phyloP scores from a whole-genome alignment of 1,140 invertebrate genomes.

The Drosophila triauraria region DNA sequence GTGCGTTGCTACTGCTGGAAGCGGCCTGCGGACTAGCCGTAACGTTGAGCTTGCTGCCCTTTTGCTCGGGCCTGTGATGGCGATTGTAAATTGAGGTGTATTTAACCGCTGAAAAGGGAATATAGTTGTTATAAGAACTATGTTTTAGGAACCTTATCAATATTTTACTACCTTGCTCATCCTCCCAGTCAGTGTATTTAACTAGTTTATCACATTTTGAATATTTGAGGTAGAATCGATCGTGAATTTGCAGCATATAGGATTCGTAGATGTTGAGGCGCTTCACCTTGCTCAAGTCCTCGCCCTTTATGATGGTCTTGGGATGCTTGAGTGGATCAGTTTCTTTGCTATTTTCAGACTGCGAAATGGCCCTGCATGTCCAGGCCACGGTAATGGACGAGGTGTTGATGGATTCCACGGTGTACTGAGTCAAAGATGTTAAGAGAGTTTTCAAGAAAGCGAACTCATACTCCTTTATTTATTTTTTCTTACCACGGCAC shows the following conservation, averaged over 20 bases:
- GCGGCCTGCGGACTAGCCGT: conserved; percentile 16
- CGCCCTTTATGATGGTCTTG: conserved; percentile 89
- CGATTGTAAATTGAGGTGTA: conserved; percentile 50
- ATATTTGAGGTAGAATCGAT: conserved; percentile 89
- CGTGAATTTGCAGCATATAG: conserved; percentile 95
- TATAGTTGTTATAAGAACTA: background rate
- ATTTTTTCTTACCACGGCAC: conserved; percentile 40
- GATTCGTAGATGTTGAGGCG: conserved; percentile 94
- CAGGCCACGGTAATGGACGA: conserved; percentile 91
- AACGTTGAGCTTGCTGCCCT: conserved; percentile 18
- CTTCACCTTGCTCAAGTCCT: conserved; percentile 91
- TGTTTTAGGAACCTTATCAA: background rate
- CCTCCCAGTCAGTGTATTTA: conserved; percentile 87
- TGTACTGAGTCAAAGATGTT: conserved; percentile 85
- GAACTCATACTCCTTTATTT: too few relatives aligned
- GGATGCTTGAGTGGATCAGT: conserved; percentile 88
- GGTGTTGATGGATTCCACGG: conserved; percentile 87
- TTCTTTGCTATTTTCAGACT: conserved; percentile 84
- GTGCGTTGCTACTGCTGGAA: conserved; percentile 48
- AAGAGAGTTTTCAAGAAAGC: background rate
- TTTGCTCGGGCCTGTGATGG: conserved; percentile 36
- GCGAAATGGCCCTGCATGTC: conserved; percentile 91
- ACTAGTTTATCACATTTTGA: conserved; percentile 86
- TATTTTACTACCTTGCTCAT: conserved; percentile 86
- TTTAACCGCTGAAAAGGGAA: conserved; percentile 29